Conservation (phyloP, 2,113 vertebrate species). For the Sorex araneus region DNA sequence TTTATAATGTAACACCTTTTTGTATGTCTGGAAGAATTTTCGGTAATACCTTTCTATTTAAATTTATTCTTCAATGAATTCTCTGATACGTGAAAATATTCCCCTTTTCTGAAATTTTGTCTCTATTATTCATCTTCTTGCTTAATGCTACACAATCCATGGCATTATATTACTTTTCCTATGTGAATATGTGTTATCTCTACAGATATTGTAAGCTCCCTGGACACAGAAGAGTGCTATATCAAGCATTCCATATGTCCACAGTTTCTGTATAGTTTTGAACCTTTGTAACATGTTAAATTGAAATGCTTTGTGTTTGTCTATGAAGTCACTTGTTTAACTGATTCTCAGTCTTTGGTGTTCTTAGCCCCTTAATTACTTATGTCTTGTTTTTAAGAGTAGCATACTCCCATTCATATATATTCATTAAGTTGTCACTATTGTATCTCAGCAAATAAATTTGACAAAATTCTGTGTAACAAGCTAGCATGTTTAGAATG, state of each 20-base stretch:
- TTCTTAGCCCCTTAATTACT: not conserved
- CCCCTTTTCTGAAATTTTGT: not conserved
- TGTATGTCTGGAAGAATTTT: not conserved
- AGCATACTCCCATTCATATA: not conserved
- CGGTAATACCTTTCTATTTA: conserved; percentile 41
- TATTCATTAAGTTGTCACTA: not conserved
- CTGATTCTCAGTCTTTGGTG: not conserved
- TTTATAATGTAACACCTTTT: conserved; percentile 17
- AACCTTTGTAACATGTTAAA: not conserved
- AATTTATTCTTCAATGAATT: conserved; percentile 3
- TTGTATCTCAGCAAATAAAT: not conserved
- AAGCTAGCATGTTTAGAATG: not conserved
- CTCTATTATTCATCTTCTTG: not conserved
- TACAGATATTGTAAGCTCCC: not conserved
- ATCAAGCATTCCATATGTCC: not conserved
- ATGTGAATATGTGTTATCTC: not conserved
- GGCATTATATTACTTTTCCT: not conserved
- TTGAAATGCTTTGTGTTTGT: not conserved
- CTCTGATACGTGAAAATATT: not conserved
- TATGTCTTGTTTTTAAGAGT: not conserved
- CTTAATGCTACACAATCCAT: not conserved
- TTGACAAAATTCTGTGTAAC: not conserved
- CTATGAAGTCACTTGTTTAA: not conserved
- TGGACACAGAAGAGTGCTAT: not conserved
- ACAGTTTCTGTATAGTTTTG: not conserved